Percentiles rank a stretch among this genome's conserved stretches.
Evolutionary conservation across 2,797 vertebrate genomes (phyloP).

Genomic region (Linurgus olivaceus): DNA sequence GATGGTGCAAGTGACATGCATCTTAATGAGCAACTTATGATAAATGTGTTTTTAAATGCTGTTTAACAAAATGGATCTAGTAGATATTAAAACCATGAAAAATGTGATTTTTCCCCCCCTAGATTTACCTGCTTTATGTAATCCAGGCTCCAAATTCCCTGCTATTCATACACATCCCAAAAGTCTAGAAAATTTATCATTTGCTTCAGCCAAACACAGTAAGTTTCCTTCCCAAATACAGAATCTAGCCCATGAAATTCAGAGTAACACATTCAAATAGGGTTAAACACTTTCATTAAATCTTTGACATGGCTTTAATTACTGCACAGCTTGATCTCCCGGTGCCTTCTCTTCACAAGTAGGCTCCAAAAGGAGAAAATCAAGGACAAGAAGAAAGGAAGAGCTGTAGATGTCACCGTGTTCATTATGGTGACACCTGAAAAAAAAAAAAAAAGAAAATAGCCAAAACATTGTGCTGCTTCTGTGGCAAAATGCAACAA

Average conservation of each 20-base stretch:
- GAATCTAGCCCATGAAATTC: background rate
- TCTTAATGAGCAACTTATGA: background rate
- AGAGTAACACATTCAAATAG: background rate
- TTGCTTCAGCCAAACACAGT: background rate
- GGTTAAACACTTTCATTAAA: background rate
- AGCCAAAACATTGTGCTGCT: background rate
- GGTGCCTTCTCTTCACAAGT: background rate
- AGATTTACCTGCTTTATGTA: background rate
- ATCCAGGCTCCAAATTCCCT: background rate
- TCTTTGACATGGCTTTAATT: background rate
- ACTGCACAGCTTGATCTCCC: background rate
- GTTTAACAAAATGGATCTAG: background rate
- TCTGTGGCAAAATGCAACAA: background rate
- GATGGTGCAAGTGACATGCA: background rate
- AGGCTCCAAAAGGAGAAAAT: background rate
- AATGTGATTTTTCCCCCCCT: rapidly evolving
- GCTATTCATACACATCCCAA: background rate
- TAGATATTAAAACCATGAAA: background rate
- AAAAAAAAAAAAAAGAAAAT: background rate
- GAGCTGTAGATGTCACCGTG: background rate
- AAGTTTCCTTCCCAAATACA: background rate
- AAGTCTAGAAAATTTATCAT: background rate
- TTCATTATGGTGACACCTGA: background rate
- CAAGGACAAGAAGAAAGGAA: background rate
- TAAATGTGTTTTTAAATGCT: background rate